These are phyloP conservation scores for Haemorhous mexicanus DNA, from an alignment of 2,113 vertebrate species.

Conservation along the genomic window DNA sequence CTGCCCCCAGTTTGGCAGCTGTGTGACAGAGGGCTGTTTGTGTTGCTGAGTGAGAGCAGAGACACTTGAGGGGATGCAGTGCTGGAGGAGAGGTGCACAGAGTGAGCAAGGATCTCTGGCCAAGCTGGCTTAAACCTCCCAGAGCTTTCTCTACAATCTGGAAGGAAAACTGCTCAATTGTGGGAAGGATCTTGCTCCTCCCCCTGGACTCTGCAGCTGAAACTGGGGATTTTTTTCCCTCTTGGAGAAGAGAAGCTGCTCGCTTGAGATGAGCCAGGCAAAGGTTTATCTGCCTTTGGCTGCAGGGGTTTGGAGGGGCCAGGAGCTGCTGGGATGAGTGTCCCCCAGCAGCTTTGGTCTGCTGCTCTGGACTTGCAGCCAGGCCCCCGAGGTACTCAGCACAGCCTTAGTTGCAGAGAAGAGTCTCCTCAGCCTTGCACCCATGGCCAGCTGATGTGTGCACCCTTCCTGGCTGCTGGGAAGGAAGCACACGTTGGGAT, in stretches of 20 bases:
- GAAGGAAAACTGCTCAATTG: slow-evolving; percentile 13
- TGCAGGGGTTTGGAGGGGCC: not conserved
- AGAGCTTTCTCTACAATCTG: not conserved
- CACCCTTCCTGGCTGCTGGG: not conserved
- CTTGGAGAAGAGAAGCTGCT: not conserved
- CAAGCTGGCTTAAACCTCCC: not conserved
- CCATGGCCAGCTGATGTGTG: not conserved
- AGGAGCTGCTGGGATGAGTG: not conserved
- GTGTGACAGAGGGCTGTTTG: slow-evolving; percentile 26
- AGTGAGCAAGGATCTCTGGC: not conserved
- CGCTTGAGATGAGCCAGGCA: not conserved
- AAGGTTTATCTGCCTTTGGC: not conserved
- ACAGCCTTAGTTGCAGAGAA: not conserved
- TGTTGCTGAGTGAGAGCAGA: slow-evolving; percentile 37
- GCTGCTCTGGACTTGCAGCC: not conserved
- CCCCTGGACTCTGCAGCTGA: not conserved
- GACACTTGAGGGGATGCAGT: not conserved
- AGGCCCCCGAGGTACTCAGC: not conserved
- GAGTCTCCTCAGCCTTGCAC: not conserved
- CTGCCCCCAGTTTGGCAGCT: slow-evolving; percentile 49
- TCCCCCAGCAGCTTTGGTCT: not conserved
- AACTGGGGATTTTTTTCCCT: not conserved
- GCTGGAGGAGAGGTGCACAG: not conserved
- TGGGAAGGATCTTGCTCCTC: not conserved
- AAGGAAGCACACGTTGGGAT: not conserved